Evolutionary conservation across 2,888 invertebrate genomes (phyloP).

Genomic region (Glyphotaelius pellucidus): DNA sequence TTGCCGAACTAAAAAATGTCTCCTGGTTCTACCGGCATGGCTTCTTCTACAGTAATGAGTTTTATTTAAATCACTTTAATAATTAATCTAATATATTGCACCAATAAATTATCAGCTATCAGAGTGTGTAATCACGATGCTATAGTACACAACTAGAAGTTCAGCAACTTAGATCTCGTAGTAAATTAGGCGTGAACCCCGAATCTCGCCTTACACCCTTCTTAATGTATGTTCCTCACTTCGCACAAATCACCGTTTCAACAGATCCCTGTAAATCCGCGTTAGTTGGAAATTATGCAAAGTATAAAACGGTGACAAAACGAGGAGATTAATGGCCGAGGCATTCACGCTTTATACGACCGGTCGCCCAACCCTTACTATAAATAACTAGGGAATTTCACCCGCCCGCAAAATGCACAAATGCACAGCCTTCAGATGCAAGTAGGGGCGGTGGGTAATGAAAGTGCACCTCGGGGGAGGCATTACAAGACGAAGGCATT

Average conservation of each 20-base stretch:
- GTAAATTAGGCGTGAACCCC: background rate
- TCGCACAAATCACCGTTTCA: background rate
- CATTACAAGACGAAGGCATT: conserved; percentile 38
- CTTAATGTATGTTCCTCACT: background rate
- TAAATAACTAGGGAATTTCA: conserved; percentile 41
- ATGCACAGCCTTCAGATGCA: conserved; percentile 41
- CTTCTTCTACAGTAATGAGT: too few species aligned
- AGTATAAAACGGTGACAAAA: conserved; percentile 6
- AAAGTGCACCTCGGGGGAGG: background rate
- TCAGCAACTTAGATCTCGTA: background rate
- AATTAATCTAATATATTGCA: too few species aligned
- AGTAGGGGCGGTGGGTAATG: conserved; percentile 3
- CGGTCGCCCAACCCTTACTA: conserved; percentile 11
- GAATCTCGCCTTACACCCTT: background rate
- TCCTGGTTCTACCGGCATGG: too few species aligned
- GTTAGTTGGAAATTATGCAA: background rate
- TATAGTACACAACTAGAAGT: background rate
- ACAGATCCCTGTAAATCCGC: background rate
- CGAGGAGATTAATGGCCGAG: background rate
- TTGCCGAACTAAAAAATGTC: too few species aligned
- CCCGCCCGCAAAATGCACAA: conserved; percentile 36
- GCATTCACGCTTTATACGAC: conserved; percentile 15
- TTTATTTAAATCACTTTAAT: too few species aligned
- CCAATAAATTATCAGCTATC: too few species aligned
- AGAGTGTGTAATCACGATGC: background rate